Conservation (phyloP, 2,888 invertebrate genomes). For the Tuberolachnus salignus region DNA sequence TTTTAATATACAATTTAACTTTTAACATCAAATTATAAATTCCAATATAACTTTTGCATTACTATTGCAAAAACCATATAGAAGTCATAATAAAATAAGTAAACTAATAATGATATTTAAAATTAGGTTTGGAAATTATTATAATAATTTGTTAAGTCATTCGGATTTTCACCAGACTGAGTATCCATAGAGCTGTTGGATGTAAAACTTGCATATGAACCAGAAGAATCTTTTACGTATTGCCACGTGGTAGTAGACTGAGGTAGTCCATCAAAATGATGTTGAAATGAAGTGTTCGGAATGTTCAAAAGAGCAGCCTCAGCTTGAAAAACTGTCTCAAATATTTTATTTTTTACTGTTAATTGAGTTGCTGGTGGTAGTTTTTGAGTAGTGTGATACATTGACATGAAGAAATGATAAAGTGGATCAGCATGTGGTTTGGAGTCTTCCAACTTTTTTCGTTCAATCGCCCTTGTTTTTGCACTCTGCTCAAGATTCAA, state of each 20-base stretch:
- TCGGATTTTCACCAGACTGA: slow-evolving; percentile 7
- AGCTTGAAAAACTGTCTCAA: background rate
- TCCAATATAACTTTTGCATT: background rate
- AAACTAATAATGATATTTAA: slow-evolving; percentile 10
- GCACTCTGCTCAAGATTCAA: slow-evolving; percentile 12
- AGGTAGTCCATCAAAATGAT: background rate
- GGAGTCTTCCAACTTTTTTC: slow-evolving; percentile 10
- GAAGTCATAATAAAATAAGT: slow-evolving; percentile 1
- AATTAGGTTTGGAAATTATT: background rate
- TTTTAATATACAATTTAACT: slow-evolving; percentile 10
- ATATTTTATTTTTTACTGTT: slow-evolving; percentile 13
- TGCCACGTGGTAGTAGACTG: slow-evolving; percentile 13
- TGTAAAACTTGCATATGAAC: slow-evolving; percentile 10
- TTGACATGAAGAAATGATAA: slow-evolving; percentile 9
- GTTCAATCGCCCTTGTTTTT: slow-evolving; percentile 9
- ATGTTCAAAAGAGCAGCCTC: slow-evolving; percentile 13
- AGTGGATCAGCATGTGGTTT: background rate
- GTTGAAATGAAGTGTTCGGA: slow-evolving; percentile 14
- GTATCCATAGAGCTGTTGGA: slow-evolving; percentile 12
- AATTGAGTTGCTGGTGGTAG: slow-evolving; percentile 13
- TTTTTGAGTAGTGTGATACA: slow-evolving; percentile 18
- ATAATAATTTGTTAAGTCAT: slow-evolving; percentile 2
- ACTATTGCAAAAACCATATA: background rate
- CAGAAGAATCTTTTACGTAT: slow-evolving; percentile 1
- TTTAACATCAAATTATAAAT: slow-evolving; percentile 4